A percentile compares a stretch with the other conserved stretches of the same genome.
These are phyloP conservation scores for Anticlea derivata DNA, from an alignment of 2,888 invertebrate genomes.

Conservation along the genomic window DNA sequence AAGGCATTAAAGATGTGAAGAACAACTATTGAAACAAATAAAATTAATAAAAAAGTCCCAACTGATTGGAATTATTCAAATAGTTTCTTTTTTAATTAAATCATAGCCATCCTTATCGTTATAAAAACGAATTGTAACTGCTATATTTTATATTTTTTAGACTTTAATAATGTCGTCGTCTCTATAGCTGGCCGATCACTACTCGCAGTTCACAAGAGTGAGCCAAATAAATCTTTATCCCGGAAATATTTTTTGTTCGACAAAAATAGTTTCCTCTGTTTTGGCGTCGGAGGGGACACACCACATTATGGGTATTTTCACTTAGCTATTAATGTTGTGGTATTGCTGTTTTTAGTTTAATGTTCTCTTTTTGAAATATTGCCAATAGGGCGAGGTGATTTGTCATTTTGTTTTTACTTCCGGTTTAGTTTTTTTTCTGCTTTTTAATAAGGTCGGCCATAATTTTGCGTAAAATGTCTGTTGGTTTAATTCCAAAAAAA, in stretches of 20 bases:
- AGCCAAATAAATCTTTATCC: conserved; percentile 65
- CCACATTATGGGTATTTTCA: conserved; percentile 41
- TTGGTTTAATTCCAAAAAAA: too few relatives aligned
- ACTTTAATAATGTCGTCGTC: background rate
- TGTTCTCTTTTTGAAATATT: conserved; percentile 44
- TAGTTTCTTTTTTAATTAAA: too few relatives aligned
- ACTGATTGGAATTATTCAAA: too few relatives aligned
- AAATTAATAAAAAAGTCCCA: too few relatives aligned
- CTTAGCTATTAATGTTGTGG: conserved; percentile 57
- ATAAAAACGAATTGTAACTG: too few relatives aligned
- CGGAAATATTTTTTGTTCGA: conserved; percentile 80
- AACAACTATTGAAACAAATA: too few relatives aligned
- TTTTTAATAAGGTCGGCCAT: conserved; percentile 26
- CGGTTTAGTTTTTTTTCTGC: conserved; percentile 29
- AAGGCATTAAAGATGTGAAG: too few relatives aligned
- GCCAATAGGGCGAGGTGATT: conserved; percentile 41
- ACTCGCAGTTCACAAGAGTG: conserved; percentile 8
- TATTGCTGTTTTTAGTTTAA: conserved; percentile 54
- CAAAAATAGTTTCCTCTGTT: conserved; percentile 81
- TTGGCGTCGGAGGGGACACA: conserved; percentile 60
- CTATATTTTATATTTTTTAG: too few relatives aligned
- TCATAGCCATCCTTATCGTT: too few relatives aligned
- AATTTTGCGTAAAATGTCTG: conserved; percentile 27
- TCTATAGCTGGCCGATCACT: conserved; percentile 1
- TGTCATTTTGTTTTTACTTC: conserved; percentile 46